Evolutionary conservation across 1,140 invertebrate genomes (phyloP), one percentile per base, ranked within the genome.

Genomic region (Oppia nitens): DNA sequence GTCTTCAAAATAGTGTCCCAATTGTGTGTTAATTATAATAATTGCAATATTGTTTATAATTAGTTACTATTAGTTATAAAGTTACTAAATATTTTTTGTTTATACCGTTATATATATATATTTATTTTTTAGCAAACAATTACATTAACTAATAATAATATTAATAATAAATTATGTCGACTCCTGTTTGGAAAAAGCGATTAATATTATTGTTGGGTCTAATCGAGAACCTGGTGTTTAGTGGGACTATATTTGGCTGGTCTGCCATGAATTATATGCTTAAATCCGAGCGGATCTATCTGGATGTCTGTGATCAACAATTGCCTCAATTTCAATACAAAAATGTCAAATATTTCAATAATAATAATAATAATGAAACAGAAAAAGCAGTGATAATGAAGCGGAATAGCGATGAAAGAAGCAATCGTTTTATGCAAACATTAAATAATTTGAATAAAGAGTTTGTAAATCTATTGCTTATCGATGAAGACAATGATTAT

Each of bases 211-310:
- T 63, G 26, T 55, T 55, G 20, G 65, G 65, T 3, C 57, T 64
- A 4, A 50, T 66, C 17, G 65, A 66, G 48, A 66, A 62, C n/a
- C 60, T 64, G 12, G 55, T 66, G 6, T 66, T 66, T 47, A 64
- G 62, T 20, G 65, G 65, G 1, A 62, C 55, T 28, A 64, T 66
- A n/a, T 61, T 66, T 12, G 65, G 65, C 0, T 66, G 65, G 65
- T 58, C 63, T 1, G 62, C 63, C 23, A 52, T 66, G 2, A 62
- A 62, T 24, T 63, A 64, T 29, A 66, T 66, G 65, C 59, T 66
- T 23, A 64, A 61, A n/a, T 25, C 55, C 12, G 63, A 66, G 32
- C 63, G 65, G 0, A 59, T 66, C 23, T 66, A 62, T 47, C 55
- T 53, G 11, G 6, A 60, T 26, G n/a, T 57, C 4, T 66, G 64